These are phyloP conservation scores for Trypoxylus dichotomus DNA, from an alignment of 1,140 invertebrate genomes.

Conservation along the genomic window DNA sequence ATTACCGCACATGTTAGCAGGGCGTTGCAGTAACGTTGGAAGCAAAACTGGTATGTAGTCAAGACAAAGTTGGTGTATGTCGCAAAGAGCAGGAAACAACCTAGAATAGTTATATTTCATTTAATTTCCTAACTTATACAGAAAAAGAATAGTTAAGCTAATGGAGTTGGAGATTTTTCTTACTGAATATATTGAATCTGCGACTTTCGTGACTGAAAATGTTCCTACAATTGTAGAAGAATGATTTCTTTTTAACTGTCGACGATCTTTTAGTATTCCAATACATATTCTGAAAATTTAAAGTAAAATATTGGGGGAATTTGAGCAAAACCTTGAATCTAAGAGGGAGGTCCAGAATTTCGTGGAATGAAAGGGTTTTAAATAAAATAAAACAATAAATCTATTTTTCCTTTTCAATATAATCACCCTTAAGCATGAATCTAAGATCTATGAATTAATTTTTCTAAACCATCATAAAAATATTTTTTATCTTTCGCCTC, in stretches of 20 bases:
- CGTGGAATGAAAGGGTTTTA: too few relatives aligned
- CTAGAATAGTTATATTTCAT: slow-evolving; percentile 28
- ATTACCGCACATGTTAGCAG: slow-evolving; percentile 27
- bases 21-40: slow-evolving; percentile 32
- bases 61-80: slow-evolving; percentile 32
- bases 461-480: too few relatives aligned
- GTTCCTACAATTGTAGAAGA: not conserved
- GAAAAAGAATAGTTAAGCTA: too few relatives aligned
- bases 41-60: slow-evolving; percentile 37
- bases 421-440: too few relatives aligned
- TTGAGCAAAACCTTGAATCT: too few relatives aligned
- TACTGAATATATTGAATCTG: slow-evolving; percentile 25
- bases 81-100: slow-evolving; percentile 24
- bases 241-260: slow-evolving; percentile 3
- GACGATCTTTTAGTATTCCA: not conserved
- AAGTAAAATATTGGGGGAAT: not conserved
- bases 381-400: too few relatives aligned
- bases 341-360: too few relatives aligned
- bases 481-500: too few relatives aligned
- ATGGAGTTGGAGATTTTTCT: too few relatives aligned
- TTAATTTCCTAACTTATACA: too few relatives aligned
- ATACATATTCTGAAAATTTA: slow-evolving; percentile 14
- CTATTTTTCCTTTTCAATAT: too few relatives aligned
- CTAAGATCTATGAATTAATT: too few relatives aligned
- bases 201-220: not conserved